phyloP scores from a whole-genome alignment of 2,113 vertebrate species.

The Melanocharis versteri region DNA sequence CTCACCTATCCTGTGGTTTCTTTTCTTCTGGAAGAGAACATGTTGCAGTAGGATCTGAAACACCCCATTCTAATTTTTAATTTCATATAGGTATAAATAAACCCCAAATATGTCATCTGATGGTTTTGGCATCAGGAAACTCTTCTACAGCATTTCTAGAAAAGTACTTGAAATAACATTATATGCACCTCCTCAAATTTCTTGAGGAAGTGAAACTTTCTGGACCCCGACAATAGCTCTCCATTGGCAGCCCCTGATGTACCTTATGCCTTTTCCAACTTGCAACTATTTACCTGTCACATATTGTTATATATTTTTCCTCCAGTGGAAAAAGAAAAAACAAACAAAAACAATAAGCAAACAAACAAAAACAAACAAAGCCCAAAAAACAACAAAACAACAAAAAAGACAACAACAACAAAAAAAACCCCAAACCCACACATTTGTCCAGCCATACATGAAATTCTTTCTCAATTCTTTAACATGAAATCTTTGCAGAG shows the following conservation, averaged over 20 bases:
- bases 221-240: not conserved
- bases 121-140: not conserved
- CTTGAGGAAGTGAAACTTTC: not conserved
- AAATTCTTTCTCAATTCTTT: not conserved
- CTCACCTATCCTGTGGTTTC: not conserved
- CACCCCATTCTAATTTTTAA: not conserved
- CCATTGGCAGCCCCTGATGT: not conserved
- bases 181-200: not conserved
- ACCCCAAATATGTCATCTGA: rapidly evolving
- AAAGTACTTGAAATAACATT: not conserved
- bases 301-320: not conserved
- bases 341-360: too few relatives aligned
- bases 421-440: rapidly evolving
- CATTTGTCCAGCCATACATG: not conserved
- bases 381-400: too few relatives aligned
- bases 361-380: too few relatives aligned
- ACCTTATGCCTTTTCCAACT: not conserved
- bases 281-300: not conserved
- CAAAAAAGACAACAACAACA: too few relatives aligned
- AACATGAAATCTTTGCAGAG: not conserved
- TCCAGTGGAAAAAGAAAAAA: not conserved
- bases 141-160: not conserved
- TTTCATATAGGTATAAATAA: not conserved
- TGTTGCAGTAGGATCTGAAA: not conserved
- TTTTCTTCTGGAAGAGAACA: not conserved